Evolutionary conservation across 2,113 vertebrate species (phyloP), one percentile per base, ranked within the genome.

Genomic region (Pelvicachromis taeniatus): DNA sequence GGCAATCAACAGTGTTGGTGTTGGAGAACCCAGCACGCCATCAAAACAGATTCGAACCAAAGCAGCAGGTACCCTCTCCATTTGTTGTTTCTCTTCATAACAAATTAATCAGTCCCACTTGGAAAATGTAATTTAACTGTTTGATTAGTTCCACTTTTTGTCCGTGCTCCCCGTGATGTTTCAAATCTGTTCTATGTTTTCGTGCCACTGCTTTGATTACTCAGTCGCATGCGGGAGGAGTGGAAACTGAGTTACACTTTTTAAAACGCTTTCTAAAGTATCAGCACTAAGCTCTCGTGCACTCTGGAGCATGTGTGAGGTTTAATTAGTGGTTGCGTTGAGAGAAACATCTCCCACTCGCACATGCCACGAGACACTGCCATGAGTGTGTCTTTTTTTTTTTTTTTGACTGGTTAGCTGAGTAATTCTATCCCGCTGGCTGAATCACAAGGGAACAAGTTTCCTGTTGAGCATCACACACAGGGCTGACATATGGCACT

Each of bases 1-100:
- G 83, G 96, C 96, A 55, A 93, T 95, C 86, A 96, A 96, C 94
- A 91, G 86, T 65, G 94, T 97, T 84, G 96, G 96, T 35, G 88
- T 96, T 17, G 96, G 96, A 52, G 95, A 97, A 73, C 95, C 96
- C 89, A 96, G 96, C 86, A 82, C 81, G 48, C 92, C 94, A 10
- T 95, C 96, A 33, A 89, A 93, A 87, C 94, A 91, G 78, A 90
- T 95, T 55, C 91, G 89, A 82, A 96, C 95, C 78, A 92, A 91
- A 94, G 92, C 96, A 80, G 95, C 95, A 95, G 95, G 96, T 96
- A 96, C 23, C 12, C 75, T 88, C 75, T 84, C 50, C 10, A 7
- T 86, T 86, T 89, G 75, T 80, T 88, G 53, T 85, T 80, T 90
- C 61, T 79, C 81, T 52, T 85, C 77, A 33, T 79, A 75, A 55